Conservation (phyloP, 1,140 invertebrate genomes). For the Sitobion miscanthi region DNA sequence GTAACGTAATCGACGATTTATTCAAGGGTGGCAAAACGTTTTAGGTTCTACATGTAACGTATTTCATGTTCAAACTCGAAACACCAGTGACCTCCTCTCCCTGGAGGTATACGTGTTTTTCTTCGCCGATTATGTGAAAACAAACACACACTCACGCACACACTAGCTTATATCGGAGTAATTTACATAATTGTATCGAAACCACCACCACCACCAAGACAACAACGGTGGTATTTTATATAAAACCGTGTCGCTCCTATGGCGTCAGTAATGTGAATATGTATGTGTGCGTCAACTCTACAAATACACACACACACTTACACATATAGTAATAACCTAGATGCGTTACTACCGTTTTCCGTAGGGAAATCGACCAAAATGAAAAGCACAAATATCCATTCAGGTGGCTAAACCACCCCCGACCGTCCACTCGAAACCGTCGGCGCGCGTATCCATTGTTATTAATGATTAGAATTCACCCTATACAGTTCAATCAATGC, state of each 20-base stretch:
- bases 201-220: neutral
- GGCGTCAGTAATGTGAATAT: neutral
- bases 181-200: constrained; percentile 45
- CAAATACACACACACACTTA: neutral
- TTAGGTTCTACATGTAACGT: neutral
- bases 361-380: constrained; percentile 44
- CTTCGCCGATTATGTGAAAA: neutral
- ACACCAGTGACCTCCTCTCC: neutral
- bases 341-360: constrained; percentile 39
- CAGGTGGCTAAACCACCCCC: constrained; percentile 21
- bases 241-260: neutral
- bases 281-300: neutral
- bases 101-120: neutral
- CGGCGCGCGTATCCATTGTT: constrained; percentile 19
- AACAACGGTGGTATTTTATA: neutral
- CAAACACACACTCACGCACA: neutral
- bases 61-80: neutral
- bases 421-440: constrained; percentile 1
- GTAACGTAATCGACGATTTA: neutral
- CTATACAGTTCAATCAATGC: constrained; percentile 41
- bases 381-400: constrained; percentile 42
- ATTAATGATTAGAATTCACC: constrained; percentile 50
- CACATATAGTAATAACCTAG: constrained; percentile 13
- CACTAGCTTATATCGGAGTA: neutral
- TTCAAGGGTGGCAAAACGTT: neutral